Evolutionary conservation across 2,113 vertebrate species (phyloP), one percentile per base, ranked within the genome.

Genomic region (Irena cyanogastra): DNA sequence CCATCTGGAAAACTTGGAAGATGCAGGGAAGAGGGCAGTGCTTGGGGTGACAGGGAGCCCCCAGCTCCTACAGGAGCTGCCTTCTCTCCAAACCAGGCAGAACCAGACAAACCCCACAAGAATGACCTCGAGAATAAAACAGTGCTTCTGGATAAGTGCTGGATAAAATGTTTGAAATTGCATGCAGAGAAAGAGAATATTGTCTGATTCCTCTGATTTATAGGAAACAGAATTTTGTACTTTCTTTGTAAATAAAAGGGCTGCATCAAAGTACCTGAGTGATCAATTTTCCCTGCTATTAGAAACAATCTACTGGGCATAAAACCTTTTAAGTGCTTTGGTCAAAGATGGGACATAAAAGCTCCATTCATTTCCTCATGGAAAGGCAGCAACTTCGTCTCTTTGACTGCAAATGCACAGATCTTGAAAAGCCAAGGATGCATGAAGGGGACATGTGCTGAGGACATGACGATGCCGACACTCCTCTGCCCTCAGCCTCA

Each of bases 231-330:
- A 74, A 75, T 92, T 94, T 74, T 91, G 33, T 94, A 78, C 83
- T 94, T 93, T 78, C 84, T 87, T 90, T 84, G 41, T 68, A 78
- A 93, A 94, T 92, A 83, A 81, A 96, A 96, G 65, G 30, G 47
- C 86, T 77, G 59, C 56, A 70, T 90, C 76, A 78, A 86, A 97
- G 83, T 47, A 90, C 80, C 79, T 60, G 56, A 60, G 47, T 81
- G 95, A 93, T 94, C 96, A 94, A 92, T 95, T 93, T 83, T 95
- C 83, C 44, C 80, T 75, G 86, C 91, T 95, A 89, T 96, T 91
- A 93, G 68, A 90, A 89, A 90, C 76, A 89, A 93, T 96, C 65
- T 6, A 11, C 80, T 71, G 76, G 83, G 71, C 80, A 75, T 76
- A 92, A 95, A 95, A 90, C 91, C 86, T 78, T 41, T 28, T 75